Evolutionary conservation across 2,888 invertebrate genomes (phyloP), one percentile per base, ranked within the genome.

Genomic region (Lucinisca nassula): DNA sequence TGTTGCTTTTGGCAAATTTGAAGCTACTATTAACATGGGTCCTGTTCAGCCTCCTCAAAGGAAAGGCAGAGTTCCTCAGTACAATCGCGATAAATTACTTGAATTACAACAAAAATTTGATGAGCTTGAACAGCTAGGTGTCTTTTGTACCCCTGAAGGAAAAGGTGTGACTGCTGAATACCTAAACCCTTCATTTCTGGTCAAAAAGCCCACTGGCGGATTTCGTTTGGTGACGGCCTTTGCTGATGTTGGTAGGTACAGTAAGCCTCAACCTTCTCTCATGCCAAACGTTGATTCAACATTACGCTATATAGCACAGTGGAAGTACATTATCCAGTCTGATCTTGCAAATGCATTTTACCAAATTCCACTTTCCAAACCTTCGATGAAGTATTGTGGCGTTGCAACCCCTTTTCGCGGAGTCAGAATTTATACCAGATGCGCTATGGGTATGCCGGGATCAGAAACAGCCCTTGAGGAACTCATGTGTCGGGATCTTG

Each of bases 11-110:
- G 91, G 89, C 21, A n/a, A n/a, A n/a, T 91, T 91, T 77, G 12
- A 93, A 79, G 90, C 91, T n/a, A 58, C 40, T 12, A 90, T 92
- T 6, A 92, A 92, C 70, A 92, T 92, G 92, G 91, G 92, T 38
- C 92, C 92, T 61, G 84, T 87, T 17, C 88, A 85, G 67, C 92
- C 91, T 12, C 91, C 92, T 10, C 92, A 91, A 79, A 72, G 90
- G 12, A 92, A 93, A 77, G 92, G 92, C 21, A 49, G 90, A 4
- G 38, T 91, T 10, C 92, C 92, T 1, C 90, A 90, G 40, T 92
- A 93, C 73, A 70, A 88, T 24, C 67, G 87, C 0, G 84, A 92
- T 58, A 86, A 90, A 12, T 27, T 81, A 0, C 40, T 76, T n/a
- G 79, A 84, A n/a, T 76, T 93, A 14, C 91, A 91, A 77, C 37